Conservation (phyloP, 2,888 invertebrate genomes). For the Latheticus oryzae region DNA sequence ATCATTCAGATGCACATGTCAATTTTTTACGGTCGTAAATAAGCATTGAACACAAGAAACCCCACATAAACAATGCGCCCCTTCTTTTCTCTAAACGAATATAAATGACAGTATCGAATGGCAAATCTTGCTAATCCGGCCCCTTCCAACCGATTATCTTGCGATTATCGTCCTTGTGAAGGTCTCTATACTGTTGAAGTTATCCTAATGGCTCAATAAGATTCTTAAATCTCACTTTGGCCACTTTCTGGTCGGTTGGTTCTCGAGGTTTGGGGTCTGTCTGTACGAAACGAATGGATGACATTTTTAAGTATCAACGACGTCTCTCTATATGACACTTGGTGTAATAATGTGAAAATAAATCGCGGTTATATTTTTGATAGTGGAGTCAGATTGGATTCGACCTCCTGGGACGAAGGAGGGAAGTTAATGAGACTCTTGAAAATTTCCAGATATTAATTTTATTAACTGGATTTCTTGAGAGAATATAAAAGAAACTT, state of each 20-base stretch:
- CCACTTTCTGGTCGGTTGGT: conserved; percentile 60
- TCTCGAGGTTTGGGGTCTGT: conserved; percentile 47
- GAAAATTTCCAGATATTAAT: too few relatives aligned
- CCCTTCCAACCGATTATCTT: conserved; percentile 60
- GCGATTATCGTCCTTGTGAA: conserved; percentile 61
- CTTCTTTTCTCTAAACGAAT: conserved; percentile 59
- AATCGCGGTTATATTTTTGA: too few relatives aligned
- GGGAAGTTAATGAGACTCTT: too few relatives aligned
- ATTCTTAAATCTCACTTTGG: conserved; percentile 63
- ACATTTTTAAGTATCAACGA: conserved; percentile 38
- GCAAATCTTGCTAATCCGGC: conserved; percentile 64
- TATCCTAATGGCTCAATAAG: conserved; percentile 60
- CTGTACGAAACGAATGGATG: conserved; percentile 40
- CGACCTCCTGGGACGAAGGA: too few relatives aligned
- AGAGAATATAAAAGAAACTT: too few relatives aligned
- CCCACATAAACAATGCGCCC: conserved; percentile 52
- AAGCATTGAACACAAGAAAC: conserved; percentile 52
- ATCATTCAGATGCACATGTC: conserved; percentile 58
- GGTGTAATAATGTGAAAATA: conserved; percentile 30
- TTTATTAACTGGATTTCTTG: too few relatives aligned
- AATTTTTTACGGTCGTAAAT: conserved; percentile 61
- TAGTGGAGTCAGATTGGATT: too few relatives aligned
- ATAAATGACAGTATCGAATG: conserved; percentile 65
- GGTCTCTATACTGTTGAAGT: conserved; percentile 47
- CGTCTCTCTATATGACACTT: conserved; percentile 16